phyloP scores from a whole-genome alignment of 2,888 invertebrate species.

The Nipponacmea schrenckii region DNA sequence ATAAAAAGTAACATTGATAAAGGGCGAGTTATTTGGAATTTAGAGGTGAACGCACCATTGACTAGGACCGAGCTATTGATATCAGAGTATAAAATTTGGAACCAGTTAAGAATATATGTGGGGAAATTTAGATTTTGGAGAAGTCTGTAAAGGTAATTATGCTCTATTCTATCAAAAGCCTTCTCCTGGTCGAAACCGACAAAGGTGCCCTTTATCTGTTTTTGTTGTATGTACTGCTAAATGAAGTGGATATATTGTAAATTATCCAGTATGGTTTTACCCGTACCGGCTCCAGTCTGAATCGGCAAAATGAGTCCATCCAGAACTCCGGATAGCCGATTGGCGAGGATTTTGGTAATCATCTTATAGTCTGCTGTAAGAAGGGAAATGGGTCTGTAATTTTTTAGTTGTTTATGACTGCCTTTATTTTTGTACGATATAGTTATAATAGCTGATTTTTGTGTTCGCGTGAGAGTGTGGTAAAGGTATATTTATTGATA shows the following conservation, averaged over 20 bases:
- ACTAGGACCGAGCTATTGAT: not conserved
- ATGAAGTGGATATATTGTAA: too few relatives aligned
- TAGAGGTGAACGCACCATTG: not conserved
- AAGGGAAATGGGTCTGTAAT: not conserved
- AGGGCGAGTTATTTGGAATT: not conserved
- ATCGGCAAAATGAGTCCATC: not conserved
- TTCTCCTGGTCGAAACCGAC: constrained; percentile 3
- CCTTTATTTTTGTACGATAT: too few relatives aligned
- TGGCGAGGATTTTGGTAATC: not conserved
- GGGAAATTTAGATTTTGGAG: not conserved
- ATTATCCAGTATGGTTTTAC: too few relatives aligned
- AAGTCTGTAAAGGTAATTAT: not conserved
- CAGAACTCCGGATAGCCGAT: not conserved
- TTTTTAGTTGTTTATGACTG: not conserved
- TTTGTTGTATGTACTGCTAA: too few relatives aligned
- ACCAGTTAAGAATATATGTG: not conserved
- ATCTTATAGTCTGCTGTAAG: not conserved
- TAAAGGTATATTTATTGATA: not conserved
- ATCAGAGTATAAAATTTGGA: not conserved
- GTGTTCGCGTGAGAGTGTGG: not conserved
- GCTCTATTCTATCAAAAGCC: not conserved
- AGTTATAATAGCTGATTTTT: not conserved
- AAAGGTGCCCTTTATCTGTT: too few relatives aligned
- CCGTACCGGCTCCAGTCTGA: not conserved
- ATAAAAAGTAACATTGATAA: not conserved